Evolutionary conservation across 2,797 vertebrate genomes (phyloP).

Genomic region (Acanthopagrus latus): DNA sequence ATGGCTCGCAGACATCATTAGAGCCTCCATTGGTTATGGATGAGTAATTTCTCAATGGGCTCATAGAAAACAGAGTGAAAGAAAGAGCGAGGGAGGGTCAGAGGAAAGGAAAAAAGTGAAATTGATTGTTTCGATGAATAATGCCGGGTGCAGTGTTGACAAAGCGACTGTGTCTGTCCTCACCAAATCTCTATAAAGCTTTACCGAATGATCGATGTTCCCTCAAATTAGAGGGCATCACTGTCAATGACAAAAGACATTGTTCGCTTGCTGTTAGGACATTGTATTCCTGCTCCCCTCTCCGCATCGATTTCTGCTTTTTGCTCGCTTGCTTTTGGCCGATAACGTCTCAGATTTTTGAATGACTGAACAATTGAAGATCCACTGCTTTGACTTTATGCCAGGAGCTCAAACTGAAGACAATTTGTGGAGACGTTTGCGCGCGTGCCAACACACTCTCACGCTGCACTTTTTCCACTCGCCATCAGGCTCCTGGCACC

Average conservation of each 20-base stretch:
- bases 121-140: conserved; percentile 66
- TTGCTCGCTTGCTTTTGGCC: conserved; percentile 13
- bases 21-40: conserved; percentile 64
- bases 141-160: conserved; percentile 35
- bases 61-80: conserved; percentile 58
- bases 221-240: conserved; percentile 52
- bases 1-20: conserved; percentile 71
- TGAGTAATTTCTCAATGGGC: conserved; percentile 66
- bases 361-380: conserved; percentile 38
- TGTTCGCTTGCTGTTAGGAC: conserved; percentile 19
- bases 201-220: conserved; percentile 52
- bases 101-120: conserved; percentile 52
- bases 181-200: conserved; percentile 36
- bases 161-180: conserved; percentile 47
- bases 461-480: conserved; percentile 14
- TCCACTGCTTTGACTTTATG: conserved; percentile 20
- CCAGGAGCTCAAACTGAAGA: conserved; percentile 36
- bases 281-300: conserved; percentile 16
- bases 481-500: conserved; percentile 36
- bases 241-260: conserved; percentile 44
- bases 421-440: conserved; percentile 15
- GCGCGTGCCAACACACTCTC: background rate
- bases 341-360: conserved; percentile 20
- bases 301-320: conserved; percentile 41
- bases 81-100: conserved; percentile 48